Evolutionary conservation across 2,113 vertebrate genomes (phyloP).

Genomic region (Crypturellus undulatus): DNA sequence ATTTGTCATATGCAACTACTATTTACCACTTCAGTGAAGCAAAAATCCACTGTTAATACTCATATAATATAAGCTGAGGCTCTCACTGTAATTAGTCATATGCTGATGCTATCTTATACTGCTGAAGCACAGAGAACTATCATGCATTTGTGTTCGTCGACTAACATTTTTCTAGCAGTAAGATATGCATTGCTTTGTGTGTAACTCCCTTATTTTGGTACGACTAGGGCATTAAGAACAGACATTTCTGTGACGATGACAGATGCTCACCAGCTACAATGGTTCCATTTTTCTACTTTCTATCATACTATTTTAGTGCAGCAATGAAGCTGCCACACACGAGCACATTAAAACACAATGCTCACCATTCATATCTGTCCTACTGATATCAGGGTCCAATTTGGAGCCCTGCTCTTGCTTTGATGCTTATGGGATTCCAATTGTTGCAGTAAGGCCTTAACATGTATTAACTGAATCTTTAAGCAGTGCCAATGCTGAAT

Average conservation of each 20-base stretch:
- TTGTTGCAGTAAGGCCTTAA: neutral
- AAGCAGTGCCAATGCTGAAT: neutral
- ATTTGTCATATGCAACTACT: neutral
- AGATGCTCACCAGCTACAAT: neutral
- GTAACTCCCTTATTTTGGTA: neutral
- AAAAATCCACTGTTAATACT: neutral
- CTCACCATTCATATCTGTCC: neutral
- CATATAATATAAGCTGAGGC: neutral
- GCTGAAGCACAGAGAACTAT: neutral
- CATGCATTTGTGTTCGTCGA: rapidly evolving
- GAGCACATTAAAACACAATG: neutral
- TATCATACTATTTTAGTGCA: neutral
- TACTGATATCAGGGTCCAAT: neutral
- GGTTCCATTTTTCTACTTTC: neutral
- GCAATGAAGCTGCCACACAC: neutral
- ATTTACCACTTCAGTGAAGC: neutral
- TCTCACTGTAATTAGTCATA: neutral
- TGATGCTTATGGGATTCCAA: neutral
- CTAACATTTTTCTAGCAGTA: neutral
- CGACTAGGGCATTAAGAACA: neutral
- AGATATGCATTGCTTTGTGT: neutral
- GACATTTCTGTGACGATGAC: neutral
- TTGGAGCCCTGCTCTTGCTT: neutral
- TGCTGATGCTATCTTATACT: neutral
- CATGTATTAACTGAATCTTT: neutral